Conservation (phyloP, 2,113 vertebrate genomes). For the Melospiza melodia region DNA sequence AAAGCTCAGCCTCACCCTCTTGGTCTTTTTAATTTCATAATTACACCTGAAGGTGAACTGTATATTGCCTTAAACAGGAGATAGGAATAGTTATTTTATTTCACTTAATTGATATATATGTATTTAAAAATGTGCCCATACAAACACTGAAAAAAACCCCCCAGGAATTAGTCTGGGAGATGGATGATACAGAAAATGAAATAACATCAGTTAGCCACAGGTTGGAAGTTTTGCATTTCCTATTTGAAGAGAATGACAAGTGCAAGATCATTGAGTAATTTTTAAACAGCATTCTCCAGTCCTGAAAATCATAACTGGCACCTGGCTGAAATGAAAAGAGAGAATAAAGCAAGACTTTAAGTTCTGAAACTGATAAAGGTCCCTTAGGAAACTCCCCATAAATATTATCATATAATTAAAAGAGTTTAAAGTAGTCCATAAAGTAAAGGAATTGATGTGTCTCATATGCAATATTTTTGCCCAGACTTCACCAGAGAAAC, state of each 20-base stretch:
- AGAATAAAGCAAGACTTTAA: not conserved
- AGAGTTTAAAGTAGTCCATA: constrained; percentile 66
- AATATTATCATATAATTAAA: constrained; percentile 69
- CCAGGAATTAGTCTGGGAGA: not conserved
- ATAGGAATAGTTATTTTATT: not conserved
- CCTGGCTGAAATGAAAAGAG: not conserved
- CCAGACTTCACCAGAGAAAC: constrained; percentile 56
- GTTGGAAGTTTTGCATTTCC: not conserved
- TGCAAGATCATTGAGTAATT: not conserved
- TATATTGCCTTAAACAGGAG: not conserved
- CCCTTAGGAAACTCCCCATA: constrained; percentile 44
- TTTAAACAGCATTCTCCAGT: not conserved
- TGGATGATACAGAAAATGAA: not conserved
- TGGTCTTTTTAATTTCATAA: not conserved
- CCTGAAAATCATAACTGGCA: constrained; percentile 16
- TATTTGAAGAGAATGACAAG: not conserved
- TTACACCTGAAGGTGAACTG: not conserved
- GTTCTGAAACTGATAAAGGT: constrained; percentile 49
- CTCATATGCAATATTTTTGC: constrained; percentile 70
- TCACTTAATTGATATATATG: not conserved
- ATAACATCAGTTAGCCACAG: not conserved
- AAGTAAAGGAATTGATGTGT: constrained; percentile 66
- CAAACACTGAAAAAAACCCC: not conserved
- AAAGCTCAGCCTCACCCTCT: not conserved
- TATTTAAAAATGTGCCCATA: not conserved